Conservation (phyloP, 2,888 invertebrate species). For the Polyommatus iphigenia region DNA sequence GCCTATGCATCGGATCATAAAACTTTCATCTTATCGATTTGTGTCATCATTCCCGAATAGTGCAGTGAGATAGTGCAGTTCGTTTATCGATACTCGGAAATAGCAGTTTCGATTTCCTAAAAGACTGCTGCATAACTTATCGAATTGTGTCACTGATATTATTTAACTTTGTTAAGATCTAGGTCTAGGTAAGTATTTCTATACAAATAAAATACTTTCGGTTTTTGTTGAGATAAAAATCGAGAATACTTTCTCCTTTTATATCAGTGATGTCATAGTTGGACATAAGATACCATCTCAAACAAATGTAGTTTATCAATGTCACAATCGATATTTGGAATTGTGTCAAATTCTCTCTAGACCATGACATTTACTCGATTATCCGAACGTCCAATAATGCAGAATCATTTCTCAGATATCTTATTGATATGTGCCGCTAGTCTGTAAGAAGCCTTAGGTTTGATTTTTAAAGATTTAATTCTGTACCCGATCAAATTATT, state of each 20-base stretch:
- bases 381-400: background rate
- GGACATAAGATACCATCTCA: background rate
- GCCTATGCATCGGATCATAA: background rate
- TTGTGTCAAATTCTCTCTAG: constrained; percentile 2
- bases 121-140: background rate
- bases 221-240: too few species aligned
- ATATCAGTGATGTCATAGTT: too few species aligned
- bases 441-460: too few species aligned
- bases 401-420: background rate
- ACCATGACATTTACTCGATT: background rate
- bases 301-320: background rate
- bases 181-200: too few species aligned
- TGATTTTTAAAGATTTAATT: too few species aligned
- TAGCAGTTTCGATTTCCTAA: background rate
- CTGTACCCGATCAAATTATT: too few species aligned
- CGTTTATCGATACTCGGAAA: background rate
- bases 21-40: background rate
- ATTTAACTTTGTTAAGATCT: background rate
- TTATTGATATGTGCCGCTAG: background rate
- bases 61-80: background rate
- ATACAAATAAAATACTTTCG: too few species aligned
- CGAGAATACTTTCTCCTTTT: too few species aligned
- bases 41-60: background rate
- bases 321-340: constrained; percentile 10
- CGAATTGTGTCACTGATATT: constrained; percentile 8